These are phyloP conservation scores for Drosophila pegasa DNA, from an alignment of 2,888 invertebrate species.

Conservation along the genomic window DNA sequence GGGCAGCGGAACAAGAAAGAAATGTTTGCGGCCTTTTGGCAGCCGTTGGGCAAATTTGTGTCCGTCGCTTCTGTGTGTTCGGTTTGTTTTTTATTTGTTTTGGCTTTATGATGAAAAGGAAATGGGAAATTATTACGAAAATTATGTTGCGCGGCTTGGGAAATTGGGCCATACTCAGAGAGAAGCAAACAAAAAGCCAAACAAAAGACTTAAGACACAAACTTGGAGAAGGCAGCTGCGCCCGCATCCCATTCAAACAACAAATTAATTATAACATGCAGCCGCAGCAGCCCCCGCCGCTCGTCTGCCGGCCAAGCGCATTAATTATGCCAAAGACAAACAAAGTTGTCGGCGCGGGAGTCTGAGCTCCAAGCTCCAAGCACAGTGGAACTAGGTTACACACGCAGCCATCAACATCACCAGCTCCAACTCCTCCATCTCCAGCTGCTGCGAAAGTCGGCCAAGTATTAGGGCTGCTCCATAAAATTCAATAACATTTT, in stretches of 20 bases:
- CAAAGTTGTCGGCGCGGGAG: constrained; percentile 22
- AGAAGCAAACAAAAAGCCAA: constrained; percentile 31
- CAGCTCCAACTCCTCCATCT: not conserved
- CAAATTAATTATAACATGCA: constrained; percentile 63
- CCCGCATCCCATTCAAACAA: constrained; percentile 43
- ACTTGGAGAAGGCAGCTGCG: constrained; percentile 44
- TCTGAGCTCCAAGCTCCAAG: not conserved
- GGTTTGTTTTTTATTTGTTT: constrained; percentile 34
- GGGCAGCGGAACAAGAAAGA: constrained; percentile 50
- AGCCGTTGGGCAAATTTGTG: constrained; percentile 35
- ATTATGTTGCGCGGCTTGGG: constrained; percentile 47
- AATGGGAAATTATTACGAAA: constrained; percentile 71
- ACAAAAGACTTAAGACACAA: constrained; percentile 68
- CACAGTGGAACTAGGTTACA: constrained; percentile 50
- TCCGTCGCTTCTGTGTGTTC: constrained; percentile 19
- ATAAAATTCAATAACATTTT: not conserved
- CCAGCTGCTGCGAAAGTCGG: constrained; percentile 9
- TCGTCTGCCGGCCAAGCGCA: constrained; percentile 45
- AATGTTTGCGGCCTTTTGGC: constrained; percentile 16
- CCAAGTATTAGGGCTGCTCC: constrained; percentile 1
- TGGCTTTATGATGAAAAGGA: constrained; percentile 52
- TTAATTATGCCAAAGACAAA: constrained; percentile 60
- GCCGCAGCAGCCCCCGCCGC: constrained; percentile 25
- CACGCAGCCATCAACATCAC: not conserved
- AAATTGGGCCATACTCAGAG: constrained; percentile 47